Evolutionary conservation across 2,797 vertebrate genomes (phyloP), one percentile per base, ranked within the genome.

Genomic region (Micrastur ruficollis): DNA sequence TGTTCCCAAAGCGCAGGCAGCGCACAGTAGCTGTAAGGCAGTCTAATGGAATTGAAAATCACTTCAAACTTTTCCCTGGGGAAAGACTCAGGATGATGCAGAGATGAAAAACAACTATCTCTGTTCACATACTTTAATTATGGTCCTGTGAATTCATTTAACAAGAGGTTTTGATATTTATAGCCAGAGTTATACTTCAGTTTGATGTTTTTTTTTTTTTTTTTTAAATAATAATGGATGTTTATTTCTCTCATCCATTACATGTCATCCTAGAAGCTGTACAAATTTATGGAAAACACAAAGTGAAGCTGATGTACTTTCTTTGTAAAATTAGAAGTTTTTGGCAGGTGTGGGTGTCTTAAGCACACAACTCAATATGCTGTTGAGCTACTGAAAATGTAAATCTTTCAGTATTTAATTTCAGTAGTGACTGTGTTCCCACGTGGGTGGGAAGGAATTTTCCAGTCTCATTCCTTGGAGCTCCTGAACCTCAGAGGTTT

Each of bases 271-370:
- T 46, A 88, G 85, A 76, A 66, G 58, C 36, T 8, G 34, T n/a
- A 74, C 2, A 6, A 63, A 87, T 95, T 94, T 88, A 74, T 66
- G 78, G 88, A 80, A 92, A 87, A 66, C 68, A 70, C 44, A 20
- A 17, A 63, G 63, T 6, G 49, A 86, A 62, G 53, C 18, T 82
- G 91, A 62, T 68, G 81, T 52, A 71, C 21, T 47, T 85, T 36
- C 79, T 61, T 63, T 62, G 46, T 86, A 88, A 93, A 96, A 82
- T 88, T 62, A 72, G 93, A 75, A 74, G 38, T 2, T 46, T 96
- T 92, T 73, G 73, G 81, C 90, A 61, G 13, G 6, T 61, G 83
- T 74, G 75, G 75, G 91, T 81, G 94, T 94, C 52, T 93, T 8
- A 17, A 86, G 63, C 66, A 31, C 49, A 72, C 72, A 73, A n/a